Evolutionary conservation across 2,797 vertebrate species (phyloP), one percentile per base, ranked within the genome.

Genomic region (Eupleurogrammus muticus): DNA sequence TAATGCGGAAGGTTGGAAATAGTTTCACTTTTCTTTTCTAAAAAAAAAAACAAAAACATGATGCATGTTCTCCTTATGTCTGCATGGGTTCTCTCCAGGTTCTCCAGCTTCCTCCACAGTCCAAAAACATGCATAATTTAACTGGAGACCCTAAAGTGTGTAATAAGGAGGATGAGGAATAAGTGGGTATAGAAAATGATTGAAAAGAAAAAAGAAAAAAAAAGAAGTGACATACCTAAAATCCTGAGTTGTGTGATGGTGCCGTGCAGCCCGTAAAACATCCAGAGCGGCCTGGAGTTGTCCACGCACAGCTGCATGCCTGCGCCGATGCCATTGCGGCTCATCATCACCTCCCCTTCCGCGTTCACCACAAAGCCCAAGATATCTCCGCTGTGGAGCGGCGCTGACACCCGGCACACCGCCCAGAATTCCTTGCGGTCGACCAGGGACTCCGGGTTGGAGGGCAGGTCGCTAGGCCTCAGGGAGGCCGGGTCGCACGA

Each of bases 401-500:
- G 92, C 70, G 93, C 93, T 0, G 92, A 71, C 34, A 96, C 93
- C n/a, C 95, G 90, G 80, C 95, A 93, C 75, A 97, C 89, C 1
- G 95, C 96, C 97, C 97, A 98, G 93, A 98, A 98, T 84, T 99
- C 97, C 82, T 96, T 96, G 78, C 97, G 92, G 90, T 97, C 96
- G 0, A 96, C 94, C 84, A 98, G 89, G 11, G 96, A 95, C 75
- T 97, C 96, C 0, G 96, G 95, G 75, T 94, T 95, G 56, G 93
- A 94, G 3, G 97, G 96, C 75, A 98, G 94, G 85, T 98, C 96
- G 0, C 93, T 92, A 13, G 96, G 95, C 80, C 94, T 90, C 82
- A 99, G 87, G 2, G 88, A 90, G 77, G 93, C 63, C 0, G 97
- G 97, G 90, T 98, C 95, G 0, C 97, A 98, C 57, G 96, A 96